Evolutionary conservation across 2,797 vertebrate genomes (phyloP).

Genomic region (Dallia pectoralis): DNA sequence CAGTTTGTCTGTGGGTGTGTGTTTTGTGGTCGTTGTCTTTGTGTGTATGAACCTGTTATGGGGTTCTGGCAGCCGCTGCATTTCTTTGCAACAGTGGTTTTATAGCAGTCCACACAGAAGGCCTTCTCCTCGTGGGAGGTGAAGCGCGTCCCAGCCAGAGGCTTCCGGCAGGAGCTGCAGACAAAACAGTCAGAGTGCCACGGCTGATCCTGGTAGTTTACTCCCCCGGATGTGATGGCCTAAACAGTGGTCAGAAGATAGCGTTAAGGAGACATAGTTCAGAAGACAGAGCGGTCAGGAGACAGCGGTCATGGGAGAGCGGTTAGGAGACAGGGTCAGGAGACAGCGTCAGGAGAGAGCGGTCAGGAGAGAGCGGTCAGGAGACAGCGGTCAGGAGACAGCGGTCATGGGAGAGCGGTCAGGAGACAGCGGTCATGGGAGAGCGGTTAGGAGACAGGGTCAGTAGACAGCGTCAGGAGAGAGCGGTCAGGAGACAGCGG

Average conservation of each 20-base stretch:
- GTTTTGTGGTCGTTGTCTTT: background rate
- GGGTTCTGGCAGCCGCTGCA: conserved; percentile 90
- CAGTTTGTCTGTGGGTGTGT: conserved; percentile 10
- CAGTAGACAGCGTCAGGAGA: no score
- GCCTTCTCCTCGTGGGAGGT: conserved; percentile 89
- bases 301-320: no score
- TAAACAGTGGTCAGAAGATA: conserved; percentile 50
- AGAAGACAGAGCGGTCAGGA: conserved; percentile 3
- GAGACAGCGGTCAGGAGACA: no score
- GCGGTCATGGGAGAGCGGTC: no score
- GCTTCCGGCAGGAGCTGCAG: conserved; percentile 89
- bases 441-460: no score
- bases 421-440: no score
- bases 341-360: no score
- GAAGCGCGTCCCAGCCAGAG: conserved; percentile 87
- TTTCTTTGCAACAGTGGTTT: conserved; percentile 92
- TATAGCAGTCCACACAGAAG: conserved; percentile 97
- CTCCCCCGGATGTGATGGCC: conserved; percentile 92
- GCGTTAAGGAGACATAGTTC: conserved; percentile 28
- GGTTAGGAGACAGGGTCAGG: no score
- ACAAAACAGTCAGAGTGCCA: conserved; percentile 96
- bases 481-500: no score
- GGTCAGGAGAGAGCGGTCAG: no score
- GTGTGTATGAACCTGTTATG: conserved; percentile 84
- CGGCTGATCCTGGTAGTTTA: conserved; percentile 94